phyloP scores from a whole-genome alignment of 92 coral and sea anemone species.

The Phenganax stokvisi region DNA sequence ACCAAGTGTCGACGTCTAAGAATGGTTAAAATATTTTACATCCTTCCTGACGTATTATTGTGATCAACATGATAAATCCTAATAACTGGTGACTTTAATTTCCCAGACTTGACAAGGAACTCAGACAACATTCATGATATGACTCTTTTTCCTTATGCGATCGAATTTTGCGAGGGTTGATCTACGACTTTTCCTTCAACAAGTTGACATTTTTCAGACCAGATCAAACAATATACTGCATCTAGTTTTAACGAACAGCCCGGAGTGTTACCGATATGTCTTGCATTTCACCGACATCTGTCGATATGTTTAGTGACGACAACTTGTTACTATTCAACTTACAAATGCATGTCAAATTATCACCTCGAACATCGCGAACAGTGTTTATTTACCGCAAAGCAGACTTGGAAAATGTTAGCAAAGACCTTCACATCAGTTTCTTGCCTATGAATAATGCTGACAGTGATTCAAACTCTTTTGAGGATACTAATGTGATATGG shows the following conservation, averaged over 20 bases:
- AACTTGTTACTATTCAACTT: conserved; percentile 1
- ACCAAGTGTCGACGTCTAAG: conserved; percentile 7
- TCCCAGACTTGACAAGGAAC: conserved; percentile 28
- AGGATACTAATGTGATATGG: neutral
- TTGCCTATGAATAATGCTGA: neutral
- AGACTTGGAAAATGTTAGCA: neutral
- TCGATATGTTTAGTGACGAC: conserved; percentile 20
- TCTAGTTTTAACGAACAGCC: conserved; percentile 23
- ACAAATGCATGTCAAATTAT: conserved; percentile 4
- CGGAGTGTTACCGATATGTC: conserved; percentile 12
- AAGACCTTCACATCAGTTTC: neutral
- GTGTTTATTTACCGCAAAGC: conserved; percentile 5
- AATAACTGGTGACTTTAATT: neutral
- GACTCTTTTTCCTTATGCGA: conserved; percentile 9
- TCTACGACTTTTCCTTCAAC: conserved; percentile 11
- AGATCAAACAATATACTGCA: conserved; percentile 17
- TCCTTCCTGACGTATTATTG: conserved; percentile 14
- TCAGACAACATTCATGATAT: conserved; percentile 13
- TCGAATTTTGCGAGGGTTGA: neutral
- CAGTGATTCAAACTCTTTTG: neutral
- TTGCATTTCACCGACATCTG: conserved; percentile 8
- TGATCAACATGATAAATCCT: conserved; percentile 13
- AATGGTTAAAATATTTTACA: conserved; percentile 15
- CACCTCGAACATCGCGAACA: neutral
- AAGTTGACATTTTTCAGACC: conserved; percentile 9